Evolutionary conservation across 1,140 invertebrate species (phyloP).

Genomic region (Teleogryllus occipitalis): DNA sequence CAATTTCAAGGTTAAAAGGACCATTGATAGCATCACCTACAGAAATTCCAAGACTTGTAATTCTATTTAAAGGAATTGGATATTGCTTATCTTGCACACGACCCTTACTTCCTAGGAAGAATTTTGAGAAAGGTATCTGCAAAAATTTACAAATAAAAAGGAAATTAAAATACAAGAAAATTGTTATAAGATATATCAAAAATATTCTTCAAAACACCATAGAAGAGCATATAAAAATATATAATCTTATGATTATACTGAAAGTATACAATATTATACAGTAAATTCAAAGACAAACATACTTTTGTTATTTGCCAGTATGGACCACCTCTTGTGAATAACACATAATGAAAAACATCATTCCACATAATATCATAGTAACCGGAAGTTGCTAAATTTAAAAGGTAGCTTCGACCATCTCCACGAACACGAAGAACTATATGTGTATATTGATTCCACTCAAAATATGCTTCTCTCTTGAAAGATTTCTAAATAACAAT

Average conservation of each 20-base stretch:
- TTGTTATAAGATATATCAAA: not conserved
- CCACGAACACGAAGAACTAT: conserved; percentile 77
- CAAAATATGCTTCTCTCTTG: conserved; percentile 51
- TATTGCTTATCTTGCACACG: conserved; percentile 75
- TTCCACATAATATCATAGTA: conserved; percentile 74
- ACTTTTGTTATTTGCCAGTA: conserved; percentile 90
- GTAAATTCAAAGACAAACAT: conserved; percentile 25
- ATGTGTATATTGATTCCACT: conserved; percentile 76
- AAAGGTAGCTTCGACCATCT: conserved; percentile 78
- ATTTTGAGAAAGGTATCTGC: conserved; percentile 93
- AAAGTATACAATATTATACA: not conserved
- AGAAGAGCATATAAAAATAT: not conserved
- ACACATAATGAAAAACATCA: conserved; percentile 70
- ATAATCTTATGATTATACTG: not conserved
- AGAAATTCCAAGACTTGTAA: conserved; percentile 74
- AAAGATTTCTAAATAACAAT: conserved; percentile 69
- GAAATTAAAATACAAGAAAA: conserved; percentile 6
- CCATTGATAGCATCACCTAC: conserved; percentile 66
- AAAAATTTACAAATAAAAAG: conserved; percentile 28
- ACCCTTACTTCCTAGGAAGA: conserved; percentile 74
- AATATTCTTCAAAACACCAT: not conserved
- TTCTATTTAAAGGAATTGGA: conserved; percentile 44
- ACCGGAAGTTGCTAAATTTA: conserved; percentile 63
- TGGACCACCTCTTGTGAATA: conserved; percentile 89
- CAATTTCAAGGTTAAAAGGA: conserved; percentile 84